phyloP scores from a whole-genome alignment of 2,113 vertebrate genomes.

The Capreolus pygargus region DNA sequence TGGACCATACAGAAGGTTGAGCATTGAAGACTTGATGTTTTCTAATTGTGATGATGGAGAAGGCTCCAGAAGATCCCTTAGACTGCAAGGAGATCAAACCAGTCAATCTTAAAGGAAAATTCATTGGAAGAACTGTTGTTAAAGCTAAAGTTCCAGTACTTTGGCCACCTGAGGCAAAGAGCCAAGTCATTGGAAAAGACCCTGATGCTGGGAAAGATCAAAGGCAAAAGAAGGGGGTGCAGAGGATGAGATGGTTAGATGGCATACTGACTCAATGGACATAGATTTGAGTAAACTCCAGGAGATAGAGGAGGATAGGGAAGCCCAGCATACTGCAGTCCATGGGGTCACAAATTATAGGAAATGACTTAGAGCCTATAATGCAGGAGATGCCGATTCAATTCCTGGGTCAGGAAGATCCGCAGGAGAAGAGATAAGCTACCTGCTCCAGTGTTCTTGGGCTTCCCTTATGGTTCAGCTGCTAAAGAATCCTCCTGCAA shows the following conservation, averaged over 20 bases:
- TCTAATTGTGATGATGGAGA: neutral
- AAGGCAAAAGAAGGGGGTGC: neutral
- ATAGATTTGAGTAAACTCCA: neutral
- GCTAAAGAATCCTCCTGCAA: neutral
- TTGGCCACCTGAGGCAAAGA: neutral
- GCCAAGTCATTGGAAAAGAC: neutral
- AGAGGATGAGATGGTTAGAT: neutral
- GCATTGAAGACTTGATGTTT: neutral
- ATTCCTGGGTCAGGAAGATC: neutral
- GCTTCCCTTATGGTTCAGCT: neutral
- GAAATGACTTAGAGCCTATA: accelerated
- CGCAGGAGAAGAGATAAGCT: accelerated
- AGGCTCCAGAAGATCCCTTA: neutral
- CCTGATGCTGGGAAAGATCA: neutral
- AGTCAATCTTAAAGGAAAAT: neutral
- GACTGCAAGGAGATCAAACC: neutral
- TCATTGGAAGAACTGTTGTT: neutral
- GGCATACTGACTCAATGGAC: neutral
- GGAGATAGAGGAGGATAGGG: neutral
- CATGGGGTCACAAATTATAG: neutral
- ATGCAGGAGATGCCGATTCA: accelerated
- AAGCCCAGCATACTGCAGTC: neutral
- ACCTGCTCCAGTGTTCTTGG: neutral
- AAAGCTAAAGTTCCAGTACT: neutral
- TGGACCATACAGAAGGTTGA: neutral